Evolutionary conservation across 2,888 invertebrate genomes (phyloP), one percentile per base, ranked within the genome.

Genomic region (Eremobia ochroleuca): DNA sequence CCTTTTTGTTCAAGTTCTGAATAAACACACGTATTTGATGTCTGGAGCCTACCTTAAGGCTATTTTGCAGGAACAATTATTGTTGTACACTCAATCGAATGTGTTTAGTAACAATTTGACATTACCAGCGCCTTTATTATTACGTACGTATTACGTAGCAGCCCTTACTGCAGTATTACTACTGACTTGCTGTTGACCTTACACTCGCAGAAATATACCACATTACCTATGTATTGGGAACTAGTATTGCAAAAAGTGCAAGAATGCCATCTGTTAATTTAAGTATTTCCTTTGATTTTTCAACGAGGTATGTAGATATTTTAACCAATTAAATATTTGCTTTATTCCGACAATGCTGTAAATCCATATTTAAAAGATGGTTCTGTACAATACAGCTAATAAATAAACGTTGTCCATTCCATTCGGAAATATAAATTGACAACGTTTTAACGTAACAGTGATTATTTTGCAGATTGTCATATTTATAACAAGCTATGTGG

Each of bases 361-460:
- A 61, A 62, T 79, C n/a, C 21, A 72, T 46, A 49, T 49, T 46
- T 43, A 52, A 65, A 52, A 59, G 64, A 49, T 28, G 40, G 18
- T 62, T 55, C 58, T 34, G 11, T 34, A 31, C 59, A 55, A 31
- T 18, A 70, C n/a, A 55, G 13, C 18, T 55, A 62, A 74, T 81
- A 49, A 79, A 64, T 62, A 67, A 73, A 49, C 25, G 46, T 55
- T 21, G 43, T 55, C 13, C 62, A 49, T 80, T 31, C 52, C 31
- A 55, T 58, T 55, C n/a, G 67, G 67, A 67, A 62, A 64, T 28
- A 74, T 67, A 80, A 79, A 79, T 46, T 66, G 66, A 66, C 49
- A 79, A 52, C 31, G 34, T 46, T 79, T 78, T 62, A 62, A 77
- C 34, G 52, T 43, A 21, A 43, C 65, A 52, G 28, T 61, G 31